phyloP scores from a whole-genome alignment of 1,140 invertebrate species.

The Megalopta genalis region DNA sequence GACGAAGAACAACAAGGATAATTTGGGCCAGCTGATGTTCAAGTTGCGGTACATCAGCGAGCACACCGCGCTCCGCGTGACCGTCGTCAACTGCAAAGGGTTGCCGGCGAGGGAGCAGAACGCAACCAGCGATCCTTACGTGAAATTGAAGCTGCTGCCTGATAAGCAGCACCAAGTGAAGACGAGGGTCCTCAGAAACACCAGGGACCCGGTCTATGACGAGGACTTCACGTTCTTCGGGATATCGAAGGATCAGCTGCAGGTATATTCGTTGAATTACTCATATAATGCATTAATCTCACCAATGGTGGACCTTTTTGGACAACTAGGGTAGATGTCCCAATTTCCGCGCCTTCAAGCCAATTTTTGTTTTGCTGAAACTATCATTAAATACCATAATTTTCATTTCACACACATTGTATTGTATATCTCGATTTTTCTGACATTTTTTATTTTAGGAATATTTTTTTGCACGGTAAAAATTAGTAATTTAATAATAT shows the following conservation, averaged over 20 bases:
- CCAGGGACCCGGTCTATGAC: slow-evolving; percentile 95
- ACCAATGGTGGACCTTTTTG: too few relatives aligned
- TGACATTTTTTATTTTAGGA: too few relatives aligned
- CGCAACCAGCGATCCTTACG: slow-evolving; percentile 93
- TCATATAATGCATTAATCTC: not conserved
- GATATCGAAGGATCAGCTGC: slow-evolving; percentile 89
- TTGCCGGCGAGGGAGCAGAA: slow-evolving; percentile 87
- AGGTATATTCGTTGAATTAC: slow-evolving; percentile 74
- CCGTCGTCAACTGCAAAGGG: slow-evolving; percentile 92
- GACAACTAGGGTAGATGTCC: too few relatives aligned
- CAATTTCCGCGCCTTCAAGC: too few relatives aligned
- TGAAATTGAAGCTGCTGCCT: slow-evolving; percentile 95
- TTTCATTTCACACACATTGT: too few relatives aligned
- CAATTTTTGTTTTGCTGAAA: too few relatives aligned
- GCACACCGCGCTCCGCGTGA: slow-evolving; percentile 94
- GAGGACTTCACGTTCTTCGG: slow-evolving; percentile 99
- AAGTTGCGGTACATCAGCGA: slow-evolving; percentile 93
- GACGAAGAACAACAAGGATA: slow-evolving; percentile 79
- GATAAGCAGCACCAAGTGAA: slow-evolving; percentile 98
- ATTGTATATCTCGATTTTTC: too few relatives aligned
- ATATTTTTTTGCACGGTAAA: too few relatives aligned
- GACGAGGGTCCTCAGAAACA: slow-evolving; percentile 95
- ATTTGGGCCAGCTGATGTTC: slow-evolving; percentile 92
- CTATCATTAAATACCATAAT: too few relatives aligned
- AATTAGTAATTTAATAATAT: too few relatives aligned